A percentile compares a stretch with the other conserved stretches of the same genome.
These are phyloP conservation scores for Crossoptilon crossoptilon DNA, from an alignment of 2,797 vertebrate species.

Conservation along the genomic window DNA sequence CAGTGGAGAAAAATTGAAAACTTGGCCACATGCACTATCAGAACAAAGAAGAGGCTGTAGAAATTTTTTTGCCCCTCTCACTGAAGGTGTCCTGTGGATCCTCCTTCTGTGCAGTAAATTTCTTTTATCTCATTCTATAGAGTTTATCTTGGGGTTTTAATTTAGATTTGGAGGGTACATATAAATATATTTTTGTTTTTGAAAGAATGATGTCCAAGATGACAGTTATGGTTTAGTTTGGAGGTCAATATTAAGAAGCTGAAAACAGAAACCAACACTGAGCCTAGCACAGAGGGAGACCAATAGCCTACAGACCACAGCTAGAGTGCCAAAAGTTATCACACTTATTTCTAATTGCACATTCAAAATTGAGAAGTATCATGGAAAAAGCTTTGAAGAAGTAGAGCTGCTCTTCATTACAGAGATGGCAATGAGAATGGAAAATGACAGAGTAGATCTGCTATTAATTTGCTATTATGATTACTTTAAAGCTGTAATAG, in stretches of 20 bases:
- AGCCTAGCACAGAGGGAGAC: background rate
- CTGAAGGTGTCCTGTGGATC: background rate
- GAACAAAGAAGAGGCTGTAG: conserved; percentile 27
- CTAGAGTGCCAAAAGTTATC: conserved; percentile 13
- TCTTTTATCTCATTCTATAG: background rate
- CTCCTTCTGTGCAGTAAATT: background rate
- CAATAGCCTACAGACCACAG: background rate
- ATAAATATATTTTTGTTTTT: background rate
- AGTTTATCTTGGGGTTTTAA: background rate
- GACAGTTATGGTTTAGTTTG: background rate
- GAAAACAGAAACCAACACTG: background rate
- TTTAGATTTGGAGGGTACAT: background rate
- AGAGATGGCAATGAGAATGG: conserved; percentile 17
- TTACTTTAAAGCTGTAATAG: conserved; percentile 35
- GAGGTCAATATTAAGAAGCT: background rate
- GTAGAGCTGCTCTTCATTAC: conserved; percentile 43
- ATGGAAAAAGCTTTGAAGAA: conserved; percentile 44
- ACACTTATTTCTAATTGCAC: background rate
- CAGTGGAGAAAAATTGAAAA: conserved; percentile 19
- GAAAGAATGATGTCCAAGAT: background rate
- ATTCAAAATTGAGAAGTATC: conserved; percentile 2
- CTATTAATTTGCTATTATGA: conserved; percentile 58
- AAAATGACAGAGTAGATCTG: conserved; percentile 38
- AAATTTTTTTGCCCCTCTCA: background rate
- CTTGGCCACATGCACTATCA: background rate